These are phyloP conservation scores for Lynx canadensis DNA, from an alignment of 2,113 vertebrate genomes.

Conservation along the genomic window DNA sequence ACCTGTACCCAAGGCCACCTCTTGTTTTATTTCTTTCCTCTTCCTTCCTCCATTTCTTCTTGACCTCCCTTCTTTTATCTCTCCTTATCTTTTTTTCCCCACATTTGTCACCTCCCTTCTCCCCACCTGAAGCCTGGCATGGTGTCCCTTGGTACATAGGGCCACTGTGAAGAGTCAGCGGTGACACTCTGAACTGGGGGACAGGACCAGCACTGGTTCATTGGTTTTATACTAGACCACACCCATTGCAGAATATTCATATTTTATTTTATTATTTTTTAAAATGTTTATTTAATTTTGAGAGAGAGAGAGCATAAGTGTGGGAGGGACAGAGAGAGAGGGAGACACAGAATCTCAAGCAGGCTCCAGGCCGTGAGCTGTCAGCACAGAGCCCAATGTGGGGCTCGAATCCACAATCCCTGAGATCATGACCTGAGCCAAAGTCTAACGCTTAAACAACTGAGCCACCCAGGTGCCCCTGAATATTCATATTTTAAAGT, in stretches of 20 bases:
- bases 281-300: background rate
- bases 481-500: too few species aligned
- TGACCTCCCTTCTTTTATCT: background rate
- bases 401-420: rapidly evolving
- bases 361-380: background rate
- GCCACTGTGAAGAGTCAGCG: background rate
- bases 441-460: background rate
- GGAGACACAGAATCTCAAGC: background rate
- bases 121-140: background rate
- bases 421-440: background rate
- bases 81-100: background rate
- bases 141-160: background rate
- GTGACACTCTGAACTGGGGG: background rate
- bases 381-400: background rate
- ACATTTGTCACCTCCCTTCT: background rate
- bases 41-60: background rate
- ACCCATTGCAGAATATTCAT: background rate
- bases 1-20: too few species aligned
- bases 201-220: background rate
- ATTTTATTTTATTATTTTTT: background rate
- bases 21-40: background rate
- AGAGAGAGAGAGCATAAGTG: background rate
- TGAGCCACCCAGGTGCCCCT: background rate
- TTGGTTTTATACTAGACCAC: too few species aligned
- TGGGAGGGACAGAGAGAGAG: background rate